Base-by-base conservation (phyloP, 1,140 invertebrate species). In the Aphaenogaster floridana region DNA sequence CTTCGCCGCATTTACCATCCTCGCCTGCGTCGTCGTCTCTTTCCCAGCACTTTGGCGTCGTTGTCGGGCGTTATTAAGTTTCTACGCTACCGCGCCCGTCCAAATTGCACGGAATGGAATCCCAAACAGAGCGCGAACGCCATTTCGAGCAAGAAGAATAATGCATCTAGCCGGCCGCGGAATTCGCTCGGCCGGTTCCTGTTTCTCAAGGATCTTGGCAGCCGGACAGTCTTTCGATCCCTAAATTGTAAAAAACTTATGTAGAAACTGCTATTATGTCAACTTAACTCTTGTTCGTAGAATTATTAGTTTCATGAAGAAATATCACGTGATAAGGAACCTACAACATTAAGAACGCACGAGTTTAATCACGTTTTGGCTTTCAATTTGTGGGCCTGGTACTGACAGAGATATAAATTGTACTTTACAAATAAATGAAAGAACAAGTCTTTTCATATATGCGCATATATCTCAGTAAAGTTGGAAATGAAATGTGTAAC, bases 71-170 rank as follows among this genome's bases (percentile, higher is more conserved):
- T 92, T 92, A 91, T 92, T 91, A 91, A 86, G 89, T 88, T 91
- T 86, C 88, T 86, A 79, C 74, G 64, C 59, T 72, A 74, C 81
- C 74, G 77, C 81, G 87, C 72, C 72, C 79, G 74, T 79, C 86
- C 88, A 88, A 92, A 92, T 91, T 89, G 87, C 89, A 91, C 84
- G 86, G 71, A 91, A 91, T 84, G 88, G 88, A 91, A 93, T 93
- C 86, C 86, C 76, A 89, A 91, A 90, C 89, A 68, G 88, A 86
- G 81, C 81, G 86, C 72, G 88, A 86, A 87, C 61, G 86, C 77
- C 88, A 42, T 86, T 87, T 79, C 85, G 68, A 69, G 52, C 71
- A 57, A 80, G 61, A 68, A 80, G 61, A 90, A 90, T 89, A 90
- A 90, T 90, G 89, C 88, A 63, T 87, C 83, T 79, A 71, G 50